Conservation (phyloP, 2,797 vertebrate genomes). For the Gymnothorax reevesii region DNA sequence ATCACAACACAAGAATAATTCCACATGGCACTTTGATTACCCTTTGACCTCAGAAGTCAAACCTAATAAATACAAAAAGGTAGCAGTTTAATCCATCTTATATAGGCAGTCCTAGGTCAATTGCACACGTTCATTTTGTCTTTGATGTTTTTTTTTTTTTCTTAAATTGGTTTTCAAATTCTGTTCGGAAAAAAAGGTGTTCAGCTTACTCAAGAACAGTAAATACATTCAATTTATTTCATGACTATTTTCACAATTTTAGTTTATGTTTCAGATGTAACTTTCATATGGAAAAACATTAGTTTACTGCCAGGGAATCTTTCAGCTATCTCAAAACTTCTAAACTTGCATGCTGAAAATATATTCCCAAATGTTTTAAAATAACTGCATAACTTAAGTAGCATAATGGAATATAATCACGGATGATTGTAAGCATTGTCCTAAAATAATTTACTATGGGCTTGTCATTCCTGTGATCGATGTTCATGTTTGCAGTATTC, state of each 20-base stretch:
- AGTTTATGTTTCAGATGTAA: background rate
- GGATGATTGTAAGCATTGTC: background rate
- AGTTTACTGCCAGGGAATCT: background rate
- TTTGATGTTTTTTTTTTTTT: background rate
- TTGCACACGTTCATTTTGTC: constrained; percentile 20
- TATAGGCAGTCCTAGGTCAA: constrained; percentile 19
- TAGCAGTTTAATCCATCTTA: background rate
- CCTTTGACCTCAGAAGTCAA: constrained; percentile 24
- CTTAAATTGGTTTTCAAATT: background rate
- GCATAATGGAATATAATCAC: no score
- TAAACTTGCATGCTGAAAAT: background rate
- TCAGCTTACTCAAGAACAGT: background rate
- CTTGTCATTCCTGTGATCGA: no score
- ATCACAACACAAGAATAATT: constrained; percentile 13
- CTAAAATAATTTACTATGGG: background rate
- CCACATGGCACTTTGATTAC: constrained; percentile 1
- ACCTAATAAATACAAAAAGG: constrained; percentile 26
- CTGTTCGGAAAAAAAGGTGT: background rate
- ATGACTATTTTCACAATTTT: background rate
- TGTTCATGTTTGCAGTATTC: background rate
- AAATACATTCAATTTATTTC: background rate
- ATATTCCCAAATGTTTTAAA: background rate
- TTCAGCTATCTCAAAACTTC: background rate
- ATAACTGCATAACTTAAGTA: background rate
- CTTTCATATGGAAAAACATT: background rate